phyloP scores from a whole-genome alignment of 2,797 vertebrate genomes.

The Sternarchorhynchus goeldii region DNA sequence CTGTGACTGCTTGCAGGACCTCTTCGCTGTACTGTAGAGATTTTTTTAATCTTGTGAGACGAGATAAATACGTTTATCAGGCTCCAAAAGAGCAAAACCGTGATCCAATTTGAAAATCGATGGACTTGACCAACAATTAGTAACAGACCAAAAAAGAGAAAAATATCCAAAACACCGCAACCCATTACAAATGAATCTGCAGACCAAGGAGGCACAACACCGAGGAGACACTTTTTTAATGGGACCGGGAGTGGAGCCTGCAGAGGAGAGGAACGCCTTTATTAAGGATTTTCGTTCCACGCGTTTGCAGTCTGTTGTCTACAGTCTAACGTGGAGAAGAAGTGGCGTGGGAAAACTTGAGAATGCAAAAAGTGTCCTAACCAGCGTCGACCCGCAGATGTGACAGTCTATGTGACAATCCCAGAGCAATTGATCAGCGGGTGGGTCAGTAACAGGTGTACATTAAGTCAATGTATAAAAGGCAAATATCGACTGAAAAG shows the following conservation, averaged over 20 bases:
- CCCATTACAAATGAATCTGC: constrained; percentile 44
- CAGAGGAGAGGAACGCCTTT: constrained; percentile 52
- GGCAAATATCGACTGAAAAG: too few relatives aligned
- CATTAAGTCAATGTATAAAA: constrained; percentile 38
- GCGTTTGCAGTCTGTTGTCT: constrained; percentile 49
- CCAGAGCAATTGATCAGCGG: too few relatives aligned
- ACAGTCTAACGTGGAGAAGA: constrained; percentile 3
- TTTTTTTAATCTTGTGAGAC: neutral
- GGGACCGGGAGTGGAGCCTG: constrained; percentile 45
- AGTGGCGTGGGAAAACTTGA: constrained; percentile 65
- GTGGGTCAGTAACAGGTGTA: constrained; percentile 64
- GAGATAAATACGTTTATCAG: too few relatives aligned
- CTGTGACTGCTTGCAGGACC: neutral
- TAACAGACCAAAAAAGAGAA: neutral
- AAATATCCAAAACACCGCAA: too few relatives aligned
- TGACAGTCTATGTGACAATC: too few relatives aligned
- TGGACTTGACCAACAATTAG: constrained; percentile 1
- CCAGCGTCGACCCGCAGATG: neutral
- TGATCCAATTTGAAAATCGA: neutral
- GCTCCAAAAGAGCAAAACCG: neutral
- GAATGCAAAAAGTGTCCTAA: constrained; percentile 35
- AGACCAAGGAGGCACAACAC: constrained; percentile 49
- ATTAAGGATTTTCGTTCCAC: neutral
- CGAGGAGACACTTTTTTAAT: constrained; percentile 45
- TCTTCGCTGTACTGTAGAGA: neutral